A percentile compares a stretch with the other conserved stretches of the same genome.
phyloP scores from a whole-genome alignment of 1,140 invertebrate genomes.

The Trichomalopsis sarcophagae region DNA sequence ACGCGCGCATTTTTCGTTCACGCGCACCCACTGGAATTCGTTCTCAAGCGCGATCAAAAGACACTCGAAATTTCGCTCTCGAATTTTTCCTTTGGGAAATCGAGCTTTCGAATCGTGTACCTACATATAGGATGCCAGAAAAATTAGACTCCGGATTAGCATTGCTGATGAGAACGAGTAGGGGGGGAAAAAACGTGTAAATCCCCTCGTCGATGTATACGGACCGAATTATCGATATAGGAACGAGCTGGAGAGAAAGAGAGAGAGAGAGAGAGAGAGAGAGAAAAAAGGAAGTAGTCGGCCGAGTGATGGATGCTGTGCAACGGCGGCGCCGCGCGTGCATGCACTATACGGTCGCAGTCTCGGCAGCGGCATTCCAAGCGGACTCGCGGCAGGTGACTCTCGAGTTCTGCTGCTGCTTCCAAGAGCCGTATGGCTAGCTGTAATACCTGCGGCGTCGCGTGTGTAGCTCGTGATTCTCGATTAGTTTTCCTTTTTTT shows the following conservation, averaged over 20 bases:
- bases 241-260: neutral
- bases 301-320: conserved; percentile 40
- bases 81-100: too few species aligned
- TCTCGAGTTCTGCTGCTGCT: conserved; percentile 1
- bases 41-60: too few species aligned
- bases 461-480: neutral
- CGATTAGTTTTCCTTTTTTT: neutral
- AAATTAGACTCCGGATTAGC: neutral
- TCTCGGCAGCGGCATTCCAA: conserved; percentile 35
- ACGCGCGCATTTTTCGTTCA: neutral
- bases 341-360: neutral
- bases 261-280: neutral
- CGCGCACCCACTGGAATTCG: neutral
- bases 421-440: neutral
- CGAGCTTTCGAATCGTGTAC: too few species aligned
- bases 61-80: too few species aligned
- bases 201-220: neutral
- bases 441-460: neutral
- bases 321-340: neutral
- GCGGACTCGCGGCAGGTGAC: conserved; percentile 45
- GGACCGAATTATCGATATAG: neutral
- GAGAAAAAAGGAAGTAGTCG: conserved; percentile 21
- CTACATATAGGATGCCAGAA: too few species aligned
- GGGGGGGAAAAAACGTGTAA: neutral
- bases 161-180: neutral